Evolutionary conservation across 1,140 invertebrate genomes (phyloP).

Genomic region (Drepana arcuata): DNA sequence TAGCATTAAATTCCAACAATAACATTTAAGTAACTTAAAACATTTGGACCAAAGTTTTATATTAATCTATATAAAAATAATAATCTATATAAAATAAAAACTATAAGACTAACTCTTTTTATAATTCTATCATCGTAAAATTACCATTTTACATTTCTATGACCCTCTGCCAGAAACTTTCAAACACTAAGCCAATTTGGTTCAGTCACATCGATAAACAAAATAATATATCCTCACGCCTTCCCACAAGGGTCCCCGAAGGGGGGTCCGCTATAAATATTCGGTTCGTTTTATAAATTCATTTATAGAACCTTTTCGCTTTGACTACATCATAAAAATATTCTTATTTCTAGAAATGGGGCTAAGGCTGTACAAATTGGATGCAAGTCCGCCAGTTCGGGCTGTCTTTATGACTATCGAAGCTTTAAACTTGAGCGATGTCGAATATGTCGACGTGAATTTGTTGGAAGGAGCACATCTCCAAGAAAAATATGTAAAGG

Average conservation of each 20-base stretch:
- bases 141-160: background rate
- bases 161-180: background rate
- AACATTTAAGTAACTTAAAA: no score
- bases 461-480: slow-evolving; percentile 21
- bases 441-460: slow-evolving; percentile 28
- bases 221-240: no score
- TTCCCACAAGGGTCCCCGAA: no score
- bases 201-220: no score
- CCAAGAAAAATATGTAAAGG: slow-evolving; percentile 28
- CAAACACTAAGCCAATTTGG: background rate
- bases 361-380: slow-evolving; percentile 34
- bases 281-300: no score
- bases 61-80: no score
- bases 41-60: no score
- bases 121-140: no score
- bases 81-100: no score
- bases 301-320: background rate
- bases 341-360: slow-evolving; percentile 21
- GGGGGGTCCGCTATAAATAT: no score
- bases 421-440: slow-evolving; percentile 21
- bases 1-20: no score
- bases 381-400: slow-evolving; percentile 30
- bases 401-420: slow-evolving; percentile 31
- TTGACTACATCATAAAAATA: background rate
- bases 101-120: no score